These are phyloP conservation scores for Scaptomyza pallida DNA, from an alignment of 1,140 invertebrate species.

Conservation along the genomic window DNA sequence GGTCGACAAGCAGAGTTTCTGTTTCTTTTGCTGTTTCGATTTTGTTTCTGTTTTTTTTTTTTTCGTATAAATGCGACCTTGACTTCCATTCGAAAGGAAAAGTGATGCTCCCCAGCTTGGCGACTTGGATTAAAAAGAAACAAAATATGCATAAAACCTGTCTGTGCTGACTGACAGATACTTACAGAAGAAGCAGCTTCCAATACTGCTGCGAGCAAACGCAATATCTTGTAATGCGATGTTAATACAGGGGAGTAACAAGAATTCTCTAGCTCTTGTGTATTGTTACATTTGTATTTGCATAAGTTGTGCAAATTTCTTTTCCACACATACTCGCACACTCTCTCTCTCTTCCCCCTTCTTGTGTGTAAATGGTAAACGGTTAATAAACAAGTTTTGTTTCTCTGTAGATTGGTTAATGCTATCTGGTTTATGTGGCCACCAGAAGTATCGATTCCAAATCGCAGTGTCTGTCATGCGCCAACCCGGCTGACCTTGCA, in stretches of 20 bases:
- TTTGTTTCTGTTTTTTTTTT: slow-evolving; percentile 36
- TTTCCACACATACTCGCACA: background rate
- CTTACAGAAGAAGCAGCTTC: background rate
- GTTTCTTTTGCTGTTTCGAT: slow-evolving; percentile 35
- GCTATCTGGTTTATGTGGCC: slow-evolving; percentile 21
- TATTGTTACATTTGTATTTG: background rate
- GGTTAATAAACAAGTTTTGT: slow-evolving; percentile 43
- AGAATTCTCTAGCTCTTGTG: background rate
- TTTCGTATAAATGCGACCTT: slow-evolving; percentile 53
- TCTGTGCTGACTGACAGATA: slow-evolving; percentile 8
- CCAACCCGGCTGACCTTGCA: slow-evolving; percentile 37
- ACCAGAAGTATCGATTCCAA: slow-evolving; percentile 35
- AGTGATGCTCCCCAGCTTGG: slow-evolving; percentile 51
- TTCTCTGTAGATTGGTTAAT: slow-evolving; percentile 19
- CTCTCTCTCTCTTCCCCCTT: background rate
- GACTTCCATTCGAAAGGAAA: slow-evolving; percentile 76
- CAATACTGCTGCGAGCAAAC: background rate
- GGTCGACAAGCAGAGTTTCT: slow-evolving; percentile 26
- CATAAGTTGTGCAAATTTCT: background rate
- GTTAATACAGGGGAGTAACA: background rate
- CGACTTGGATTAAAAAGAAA: slow-evolving; percentile 28
- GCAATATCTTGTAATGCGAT: background rate
- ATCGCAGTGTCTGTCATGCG: slow-evolving; percentile 1
- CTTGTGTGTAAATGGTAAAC: background rate
- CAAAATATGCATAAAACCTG: slow-evolving; percentile 61